A percentile compares a stretch with the other conserved stretches of the same genome.
phyloP scores from a whole-genome alignment of 2,888 invertebrate genomes.

The Oxystoma pomonae region DNA sequence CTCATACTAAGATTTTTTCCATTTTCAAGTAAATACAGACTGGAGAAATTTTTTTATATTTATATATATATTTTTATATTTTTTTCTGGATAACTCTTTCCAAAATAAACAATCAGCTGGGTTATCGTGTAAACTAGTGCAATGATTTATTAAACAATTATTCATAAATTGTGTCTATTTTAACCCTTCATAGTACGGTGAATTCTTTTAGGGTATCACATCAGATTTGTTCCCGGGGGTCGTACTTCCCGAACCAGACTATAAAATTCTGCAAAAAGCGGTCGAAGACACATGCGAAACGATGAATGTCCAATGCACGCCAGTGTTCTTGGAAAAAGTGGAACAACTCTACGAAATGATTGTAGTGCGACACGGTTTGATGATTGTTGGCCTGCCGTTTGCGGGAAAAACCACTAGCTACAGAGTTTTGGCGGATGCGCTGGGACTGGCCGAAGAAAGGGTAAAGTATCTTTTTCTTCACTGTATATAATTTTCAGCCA shows the following conservation, averaged over 20 bases:
- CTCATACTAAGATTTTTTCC: too few species aligned
- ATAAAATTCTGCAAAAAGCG: conserved; percentile 65
- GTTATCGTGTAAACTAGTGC: too few species aligned
- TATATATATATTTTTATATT: too few species aligned
- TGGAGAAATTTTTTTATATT: too few species aligned
- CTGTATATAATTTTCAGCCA: too few species aligned
- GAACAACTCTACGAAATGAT: conserved; percentile 94
- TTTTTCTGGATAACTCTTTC: too few species aligned
- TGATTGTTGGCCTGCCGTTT: conserved; percentile 90
- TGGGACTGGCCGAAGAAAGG: conserved; percentile 72
- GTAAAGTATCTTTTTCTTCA: conserved; percentile 48
- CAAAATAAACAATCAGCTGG: too few species aligned
- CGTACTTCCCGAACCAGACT: conserved; percentile 72
- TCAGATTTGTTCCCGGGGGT: conserved; percentile 92
- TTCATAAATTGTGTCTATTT: too few species aligned
- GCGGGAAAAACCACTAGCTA: conserved; percentile 90
- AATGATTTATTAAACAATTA: too few species aligned
- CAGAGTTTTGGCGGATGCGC: conserved; percentile 73
- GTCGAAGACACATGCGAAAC: conserved; percentile 61
- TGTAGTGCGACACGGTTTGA: conserved; percentile 88
- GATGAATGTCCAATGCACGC: conserved; percentile 78
- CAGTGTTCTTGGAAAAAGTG: conserved; percentile 84
- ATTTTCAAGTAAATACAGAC: too few species aligned
- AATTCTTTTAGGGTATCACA: conserved; percentile 77
- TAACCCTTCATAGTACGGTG: too few species aligned